Conservation (phyloP, 2,113 vertebrate species). For the Polyodon spathula region DNA sequence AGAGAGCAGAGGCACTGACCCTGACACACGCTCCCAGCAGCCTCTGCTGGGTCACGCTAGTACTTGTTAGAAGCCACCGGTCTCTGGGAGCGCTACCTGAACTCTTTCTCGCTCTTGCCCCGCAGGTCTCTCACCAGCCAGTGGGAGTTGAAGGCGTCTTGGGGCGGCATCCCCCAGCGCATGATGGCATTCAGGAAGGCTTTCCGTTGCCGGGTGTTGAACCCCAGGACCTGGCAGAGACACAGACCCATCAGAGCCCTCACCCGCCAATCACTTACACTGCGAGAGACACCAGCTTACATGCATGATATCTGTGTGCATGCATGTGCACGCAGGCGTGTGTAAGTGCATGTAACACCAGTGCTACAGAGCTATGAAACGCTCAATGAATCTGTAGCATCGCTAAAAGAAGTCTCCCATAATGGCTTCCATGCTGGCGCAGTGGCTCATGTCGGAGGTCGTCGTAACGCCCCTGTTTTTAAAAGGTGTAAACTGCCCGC, state of each 20-base stretch:
- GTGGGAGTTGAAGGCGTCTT: slow-evolving; percentile 96
- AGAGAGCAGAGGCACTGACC: neutral
- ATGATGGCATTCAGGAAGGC: slow-evolving; percentile 95
- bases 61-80: too few relatives aligned
- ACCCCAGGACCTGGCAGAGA: slow-evolving; percentile 76
- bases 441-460: too few relatives aligned
- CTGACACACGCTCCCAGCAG: neutral
- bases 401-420: too few relatives aligned
- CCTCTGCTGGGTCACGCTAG: neutral
- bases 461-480: neutral
- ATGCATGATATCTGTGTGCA: too few relatives aligned
- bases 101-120: slow-evolving; percentile 93
- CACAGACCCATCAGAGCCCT: neutral
- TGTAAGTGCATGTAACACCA: too few relatives aligned
- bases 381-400: too few relatives aligned
- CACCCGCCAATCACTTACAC: neutral
- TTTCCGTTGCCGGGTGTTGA: slow-evolving; percentile 91
- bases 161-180: slow-evolving; percentile 97
- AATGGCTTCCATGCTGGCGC: too few relatives aligned
- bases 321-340: too few relatives aligned
- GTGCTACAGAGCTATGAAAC: too few relatives aligned
- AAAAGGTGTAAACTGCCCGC: neutral
- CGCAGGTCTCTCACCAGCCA: slow-evolving; percentile 92
- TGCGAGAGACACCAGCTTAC: neutral
- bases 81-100: slow-evolving; percentile 68